Base-by-base conservation (phyloP, 1,140 invertebrate genomes). In the Pantala flavescens region DNA sequence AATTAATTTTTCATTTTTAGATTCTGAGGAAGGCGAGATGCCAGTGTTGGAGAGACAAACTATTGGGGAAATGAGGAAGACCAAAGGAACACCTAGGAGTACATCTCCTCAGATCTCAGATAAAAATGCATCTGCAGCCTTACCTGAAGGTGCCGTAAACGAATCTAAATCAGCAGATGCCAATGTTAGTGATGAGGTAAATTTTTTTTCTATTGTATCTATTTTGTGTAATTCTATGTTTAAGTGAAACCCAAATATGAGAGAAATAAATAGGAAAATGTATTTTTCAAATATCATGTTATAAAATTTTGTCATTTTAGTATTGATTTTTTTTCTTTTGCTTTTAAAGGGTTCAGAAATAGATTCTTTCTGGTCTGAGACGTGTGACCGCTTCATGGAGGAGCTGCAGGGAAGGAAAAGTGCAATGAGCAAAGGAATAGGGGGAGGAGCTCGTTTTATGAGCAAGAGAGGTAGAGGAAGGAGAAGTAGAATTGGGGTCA, bases 361-460 rank as follows among this genome's bases (percentile, higher is more conserved):
- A 16, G 87, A 88, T 78, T 80, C 86, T 78, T 86, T 87, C 80
- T 89, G 88, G 88, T 83, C 84, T 73, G 85, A 82, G 78, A 85
- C 88, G 14, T 91, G 89, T 84, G 89, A 90, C 83, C 89, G 84
- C 79, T 90, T 91, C 81, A 85, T 90, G 82, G 88, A 90, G 80
- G 87, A 91, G 81, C 81, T 91, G 36, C 87, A 88, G 77, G 49
- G 49, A 21, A 16, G 49, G 49, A 63, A 21, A 21, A 63, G 16
- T 16, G 49, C 49, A 21, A 19, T 21, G 14, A 19, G 16, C 16
- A 21, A 16, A 21, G 49, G 49, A 12, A 14, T 21, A 3, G 16
- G 16, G 12, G 49, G 49, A 21, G 49, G 49, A 19, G 2, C 16
- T 7, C 16, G 49, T 63, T 3, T 3, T 21, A 21, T 21, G 16